These are phyloP conservation scores for Brachionus sp. DNA, from an alignment of 1,140 invertebrate genomes.

Conservation along the genomic window DNA sequence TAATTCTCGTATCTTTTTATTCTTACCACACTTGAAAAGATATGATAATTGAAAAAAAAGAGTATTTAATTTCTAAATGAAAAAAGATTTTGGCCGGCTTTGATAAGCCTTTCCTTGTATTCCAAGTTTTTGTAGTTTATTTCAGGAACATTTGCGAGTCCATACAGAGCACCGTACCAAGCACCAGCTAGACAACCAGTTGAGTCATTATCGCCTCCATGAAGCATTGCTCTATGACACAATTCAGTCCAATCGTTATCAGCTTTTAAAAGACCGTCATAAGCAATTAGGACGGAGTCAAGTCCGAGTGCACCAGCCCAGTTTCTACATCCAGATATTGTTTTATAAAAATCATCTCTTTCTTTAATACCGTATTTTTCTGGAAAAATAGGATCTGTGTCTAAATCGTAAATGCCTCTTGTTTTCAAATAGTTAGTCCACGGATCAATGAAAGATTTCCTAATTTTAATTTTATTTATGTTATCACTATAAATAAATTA, in stretches of 20 bases:
- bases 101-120: neutral
- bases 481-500: neutral
- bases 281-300: constrained; percentile 58
- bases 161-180: constrained; percentile 56
- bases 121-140: constrained; percentile 50
- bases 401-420: constrained; percentile 50
- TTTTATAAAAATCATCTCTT: constrained; percentile 54
- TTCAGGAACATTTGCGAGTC: constrained; percentile 52
- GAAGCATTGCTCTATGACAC: constrained; percentile 54
- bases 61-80: neutral
- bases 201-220: constrained; percentile 57
- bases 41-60: neutral
- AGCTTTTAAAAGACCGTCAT: constrained; percentile 52
- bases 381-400: constrained; percentile 51
- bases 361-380: constrained; percentile 51
- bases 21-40: neutral
- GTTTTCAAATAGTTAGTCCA: constrained; percentile 53
- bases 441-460: constrained; percentile 52
- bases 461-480: constrained; percentile 39
- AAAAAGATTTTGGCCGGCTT: neutral
- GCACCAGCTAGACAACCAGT: constrained; percentile 56
- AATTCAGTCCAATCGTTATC: constrained; percentile 53
- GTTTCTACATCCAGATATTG: constrained; percentile 50
- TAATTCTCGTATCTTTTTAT: neutral
- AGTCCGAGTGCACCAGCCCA: constrained; percentile 57